Base-by-base conservation (phyloP, 2,113 vertebrate species). In the Amphiprion percula region DNA sequence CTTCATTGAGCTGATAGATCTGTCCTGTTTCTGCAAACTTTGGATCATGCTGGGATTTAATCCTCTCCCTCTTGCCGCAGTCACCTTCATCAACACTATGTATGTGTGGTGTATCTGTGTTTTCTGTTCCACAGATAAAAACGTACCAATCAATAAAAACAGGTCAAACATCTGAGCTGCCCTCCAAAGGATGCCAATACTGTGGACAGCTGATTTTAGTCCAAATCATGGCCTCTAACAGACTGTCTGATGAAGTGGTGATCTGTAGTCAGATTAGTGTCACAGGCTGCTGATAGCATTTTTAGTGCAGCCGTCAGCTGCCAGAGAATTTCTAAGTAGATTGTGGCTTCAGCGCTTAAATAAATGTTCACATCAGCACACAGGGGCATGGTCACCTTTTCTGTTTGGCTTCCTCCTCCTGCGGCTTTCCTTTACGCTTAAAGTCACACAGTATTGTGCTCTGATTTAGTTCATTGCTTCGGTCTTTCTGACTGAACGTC, bases 301-400 rank as follows among this genome's bases (percentile, higher is more conserved):
- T 28, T 10, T 17, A 23, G 11, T 76, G 62, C 64, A 62, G 46
- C 24, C 1, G 23, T 53, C 73, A 78, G 47, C 61, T 73, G 55
- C 81, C 67, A 50, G 33, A 28, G 64, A 81, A 67, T 74, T 52
- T 47, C 55, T 68, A 76, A 83, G 67, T 24, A 74, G 39, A 71
- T 50, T 28, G 12, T 69, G 73, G 55, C 56, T 50, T 81, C 64
- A 47, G 63, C 44, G 26, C 58, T 79, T 30, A 50, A 67, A 72
- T 79, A 74, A 86, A 83, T 17, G 16, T 59, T 74, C 23, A 49
- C 24, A 28, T 85, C 77, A 84, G 79, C 86, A 79, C 37, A 69
- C 26, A 10, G 37, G 26, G 65, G 16, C 58, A 21, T 21, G 26
- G 60, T 77, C 82, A 77, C 68, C 78, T 79, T 54, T 62, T 21